A percentile compares a stretch with the other conserved stretches of the same genome.
These are phyloP conservation scores for Camelus bactrianus DNA, from an alignment of 2,113 vertebrate genomes.

Conservation along the genomic window DNA sequence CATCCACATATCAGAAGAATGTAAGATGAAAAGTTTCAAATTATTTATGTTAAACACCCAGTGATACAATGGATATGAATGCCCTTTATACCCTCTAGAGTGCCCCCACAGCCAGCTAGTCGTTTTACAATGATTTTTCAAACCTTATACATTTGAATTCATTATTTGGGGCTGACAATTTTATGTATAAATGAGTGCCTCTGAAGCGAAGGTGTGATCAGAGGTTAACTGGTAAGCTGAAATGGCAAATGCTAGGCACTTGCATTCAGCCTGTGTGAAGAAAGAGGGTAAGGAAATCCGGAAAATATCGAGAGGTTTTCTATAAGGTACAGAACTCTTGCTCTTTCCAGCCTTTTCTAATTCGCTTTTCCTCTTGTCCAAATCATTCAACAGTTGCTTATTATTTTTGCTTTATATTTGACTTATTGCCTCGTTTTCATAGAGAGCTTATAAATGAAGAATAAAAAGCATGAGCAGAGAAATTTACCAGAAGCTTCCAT, in stretches of 20 bases:
- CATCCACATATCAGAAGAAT: neutral
- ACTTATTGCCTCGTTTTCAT: conserved; percentile 60
- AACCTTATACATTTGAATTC: neutral
- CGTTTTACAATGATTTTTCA: neutral
- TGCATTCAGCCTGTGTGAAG: neutral
- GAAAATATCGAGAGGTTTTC: neutral
- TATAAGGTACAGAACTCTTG: neutral
- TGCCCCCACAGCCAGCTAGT: neutral
- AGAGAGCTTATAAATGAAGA: conserved; percentile 58
- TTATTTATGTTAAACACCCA: neutral
- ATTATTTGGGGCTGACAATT: neutral
- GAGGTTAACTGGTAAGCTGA: neutral
- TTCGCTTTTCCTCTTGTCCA: neutral
- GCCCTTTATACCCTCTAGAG: neutral
- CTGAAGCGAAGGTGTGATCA: neutral
- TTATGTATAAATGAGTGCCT: neutral
- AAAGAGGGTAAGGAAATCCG: neutral
- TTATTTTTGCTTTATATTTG: conserved; percentile 59
- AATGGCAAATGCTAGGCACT: neutral
- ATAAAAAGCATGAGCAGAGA: conserved; percentile 57
- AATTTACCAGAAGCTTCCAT: conserved; percentile 77
- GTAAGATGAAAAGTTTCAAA: conserved; percentile 28
- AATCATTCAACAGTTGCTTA: neutral
- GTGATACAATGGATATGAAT: neutral
- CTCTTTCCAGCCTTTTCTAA: neutral